Percentiles rank a stretch among this genome's conserved stretches.
Conservation (phyloP, 2,113 vertebrate species). For the Rutilus rutilus region DNA sequence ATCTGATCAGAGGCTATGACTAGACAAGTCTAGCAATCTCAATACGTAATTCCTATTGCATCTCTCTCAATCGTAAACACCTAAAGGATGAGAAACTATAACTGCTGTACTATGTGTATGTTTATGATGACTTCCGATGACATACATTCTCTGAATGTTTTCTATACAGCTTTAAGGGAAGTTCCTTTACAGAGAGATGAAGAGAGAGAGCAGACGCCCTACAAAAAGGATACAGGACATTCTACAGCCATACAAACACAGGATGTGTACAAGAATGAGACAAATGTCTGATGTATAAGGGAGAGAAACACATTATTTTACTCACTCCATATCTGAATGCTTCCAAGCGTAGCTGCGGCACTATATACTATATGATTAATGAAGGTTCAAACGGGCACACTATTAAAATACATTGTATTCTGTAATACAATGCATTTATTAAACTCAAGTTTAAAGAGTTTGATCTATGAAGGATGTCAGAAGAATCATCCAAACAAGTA, state of each 20-base stretch:
- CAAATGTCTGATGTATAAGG: neutral
- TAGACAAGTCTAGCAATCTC: conserved; percentile 25
- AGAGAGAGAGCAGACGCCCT: conserved; percentile 17
- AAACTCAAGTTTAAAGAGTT: neutral
- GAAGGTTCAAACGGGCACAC: neutral
- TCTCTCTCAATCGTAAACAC: neutral
- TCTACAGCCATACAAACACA: conserved; percentile 30
- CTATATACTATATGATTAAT: neutral
- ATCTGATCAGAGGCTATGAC: neutral
- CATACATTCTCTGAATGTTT: neutral
- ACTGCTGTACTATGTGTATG: neutral
- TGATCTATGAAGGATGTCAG: neutral
- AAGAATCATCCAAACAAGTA: neutral
- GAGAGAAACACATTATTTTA: neutral
- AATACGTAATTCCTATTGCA: neutral
- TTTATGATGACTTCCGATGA: neutral
- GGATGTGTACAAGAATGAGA: conserved; percentile 29
- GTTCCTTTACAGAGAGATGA: neutral
- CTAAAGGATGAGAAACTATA: neutral
- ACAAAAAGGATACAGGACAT: conserved; percentile 29
- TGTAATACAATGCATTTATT: neutral
- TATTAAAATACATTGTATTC: neutral
- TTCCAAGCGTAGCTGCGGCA: conserved; percentile 29
- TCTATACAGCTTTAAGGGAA: neutral
- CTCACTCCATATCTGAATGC: conserved; percentile 30